Percentiles rank a stretch among this genome's conserved stretches.
These are phyloP conservation scores for Macaca nemestrina DNA, from an alignment of 2,113 vertebrate genomes.

Conservation along the genomic window DNA sequence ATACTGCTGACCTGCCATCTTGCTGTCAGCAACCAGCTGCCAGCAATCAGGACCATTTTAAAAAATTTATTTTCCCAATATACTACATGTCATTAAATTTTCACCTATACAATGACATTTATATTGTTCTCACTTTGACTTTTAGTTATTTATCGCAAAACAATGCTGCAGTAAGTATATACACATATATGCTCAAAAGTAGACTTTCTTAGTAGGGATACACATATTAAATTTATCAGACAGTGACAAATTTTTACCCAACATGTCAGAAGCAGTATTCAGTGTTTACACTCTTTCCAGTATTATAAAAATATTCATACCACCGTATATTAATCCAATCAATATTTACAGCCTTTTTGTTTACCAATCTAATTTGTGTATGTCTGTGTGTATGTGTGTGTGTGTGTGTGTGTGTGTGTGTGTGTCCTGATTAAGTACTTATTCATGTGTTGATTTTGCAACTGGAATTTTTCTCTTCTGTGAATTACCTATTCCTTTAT, in stretches of 20 bases:
- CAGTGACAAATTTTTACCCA: not conserved
- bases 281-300: not conserved
- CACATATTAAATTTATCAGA: not conserved
- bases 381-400: no score
- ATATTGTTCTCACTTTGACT: not conserved
- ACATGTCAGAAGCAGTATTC: not conserved
- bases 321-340: not conserved
- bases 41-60: not conserved
- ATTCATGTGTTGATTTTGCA: not conserved
- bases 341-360: not conserved
- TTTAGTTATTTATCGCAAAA: not conserved
- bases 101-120: not conserved
- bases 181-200: not conserved
- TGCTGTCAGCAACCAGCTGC: not conserved
- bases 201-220: not conserved
- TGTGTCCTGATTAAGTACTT: not conserved
- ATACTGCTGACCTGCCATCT: not conserved
- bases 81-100: not conserved
- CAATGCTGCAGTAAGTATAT: not conserved
- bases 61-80: slow-evolving; percentile 22
- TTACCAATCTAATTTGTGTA: not conserved
- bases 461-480: not conserved
- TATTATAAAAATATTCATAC: not conserved
- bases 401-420: no score
- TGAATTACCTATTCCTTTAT: not conserved